Percentiles rank a stretch among this genome's conserved stretches.
Conservation (phyloP, 2,797 vertebrate genomes). For the Falco columbarius region DNA sequence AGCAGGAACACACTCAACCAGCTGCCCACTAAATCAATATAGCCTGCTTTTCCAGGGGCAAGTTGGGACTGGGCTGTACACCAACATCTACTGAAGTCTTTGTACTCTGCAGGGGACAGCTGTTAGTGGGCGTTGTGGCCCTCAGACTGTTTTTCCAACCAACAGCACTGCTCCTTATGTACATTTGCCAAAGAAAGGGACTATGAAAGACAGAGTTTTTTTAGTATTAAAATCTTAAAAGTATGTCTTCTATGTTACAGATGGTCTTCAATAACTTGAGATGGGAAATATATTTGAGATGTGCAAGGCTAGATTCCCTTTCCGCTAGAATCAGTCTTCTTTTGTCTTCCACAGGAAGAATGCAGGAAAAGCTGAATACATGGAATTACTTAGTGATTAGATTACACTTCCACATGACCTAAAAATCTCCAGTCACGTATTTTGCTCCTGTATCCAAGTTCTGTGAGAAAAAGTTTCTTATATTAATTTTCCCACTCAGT, state of each 20-base stretch:
- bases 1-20: neutral
- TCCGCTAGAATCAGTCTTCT: neutral
- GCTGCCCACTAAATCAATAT: neutral
- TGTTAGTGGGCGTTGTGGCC: neutral
- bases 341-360: constrained; percentile 30
- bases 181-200: neutral
- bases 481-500: neutral
- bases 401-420: constrained; percentile 2
- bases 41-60: neutral
- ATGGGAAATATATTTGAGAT: neutral
- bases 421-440: neutral
- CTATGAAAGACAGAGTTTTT: neutral
- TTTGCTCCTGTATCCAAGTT: neutral
- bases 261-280: neutral
- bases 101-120: neutral
- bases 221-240: neutral
- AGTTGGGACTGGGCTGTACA: neutral
- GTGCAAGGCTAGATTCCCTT: neutral
- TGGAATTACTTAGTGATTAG: constrained; percentile 22
- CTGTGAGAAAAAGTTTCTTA: neutral
- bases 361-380: constrained; percentile 35
- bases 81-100: neutral
- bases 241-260: neutral
- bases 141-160: neutral
- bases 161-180: neutral